Percentiles rank a stretch among this genome's conserved stretches.
Evolutionary conservation across 2,113 vertebrate genomes (phyloP).

Genomic region (Corvus hawaiiensis): DNA sequence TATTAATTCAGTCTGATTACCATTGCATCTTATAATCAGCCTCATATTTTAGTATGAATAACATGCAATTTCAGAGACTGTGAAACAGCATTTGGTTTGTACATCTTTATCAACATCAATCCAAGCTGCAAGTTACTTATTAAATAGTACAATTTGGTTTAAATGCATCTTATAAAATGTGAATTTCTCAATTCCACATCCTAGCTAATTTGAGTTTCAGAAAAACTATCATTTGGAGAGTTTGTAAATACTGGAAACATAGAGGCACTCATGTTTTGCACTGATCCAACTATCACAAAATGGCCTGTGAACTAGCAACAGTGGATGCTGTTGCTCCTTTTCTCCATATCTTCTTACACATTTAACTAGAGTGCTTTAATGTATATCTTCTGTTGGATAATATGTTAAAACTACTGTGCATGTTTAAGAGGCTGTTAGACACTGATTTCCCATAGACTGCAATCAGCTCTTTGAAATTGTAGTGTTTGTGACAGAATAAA

Average conservation of each 20-base stretch:
- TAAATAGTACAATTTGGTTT: conserved; percentile 65
- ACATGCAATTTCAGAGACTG: conserved; percentile 61
- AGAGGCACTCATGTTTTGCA: not conserved
- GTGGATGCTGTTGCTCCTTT: not conserved
- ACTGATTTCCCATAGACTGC: conserved; percentile 63
- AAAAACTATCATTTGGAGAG: conserved; percentile 20
- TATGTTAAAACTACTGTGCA: conserved; percentile 54
- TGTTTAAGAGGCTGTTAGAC: conserved; percentile 58
- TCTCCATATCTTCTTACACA: not conserved
- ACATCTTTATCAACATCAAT: conserved; percentile 59
- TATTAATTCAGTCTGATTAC: conserved; percentile 76
- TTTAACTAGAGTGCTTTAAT: conserved; percentile 17
- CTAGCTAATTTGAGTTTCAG: conserved; percentile 51
- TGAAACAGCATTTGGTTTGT: conserved; percentile 63
- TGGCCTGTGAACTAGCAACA: not conserved
- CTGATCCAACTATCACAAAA: not conserved
- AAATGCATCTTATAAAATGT: conserved; percentile 54
- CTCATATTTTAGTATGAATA: conserved; percentile 71
- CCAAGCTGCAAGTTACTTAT: conserved; percentile 62
- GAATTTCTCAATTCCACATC: conserved; percentile 24
- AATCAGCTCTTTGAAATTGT: conserved; percentile 69
- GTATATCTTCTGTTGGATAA: conserved; percentile 29
- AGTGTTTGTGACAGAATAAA: conserved; percentile 77
- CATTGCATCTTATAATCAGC: conserved; percentile 71
- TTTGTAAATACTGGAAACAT: conserved; percentile 38